Percentiles rank a stretch among this genome's conserved stretches.
These are phyloP conservation scores for Temnothorax longispinosus DNA, from an alignment of 1,140 invertebrate genomes.

Conservation along the genomic window DNA sequence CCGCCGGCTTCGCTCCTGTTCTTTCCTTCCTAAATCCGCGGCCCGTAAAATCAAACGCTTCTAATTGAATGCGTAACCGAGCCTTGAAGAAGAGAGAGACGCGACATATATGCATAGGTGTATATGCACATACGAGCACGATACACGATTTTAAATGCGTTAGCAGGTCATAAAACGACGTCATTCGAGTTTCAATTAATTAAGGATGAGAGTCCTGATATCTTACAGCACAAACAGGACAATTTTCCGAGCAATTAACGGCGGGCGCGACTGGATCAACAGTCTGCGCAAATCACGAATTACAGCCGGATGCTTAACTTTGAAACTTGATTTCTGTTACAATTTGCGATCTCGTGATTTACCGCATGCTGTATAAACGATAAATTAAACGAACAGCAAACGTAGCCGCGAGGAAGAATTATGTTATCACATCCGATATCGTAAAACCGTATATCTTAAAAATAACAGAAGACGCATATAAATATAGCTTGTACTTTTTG, in stretches of 20 bases:
- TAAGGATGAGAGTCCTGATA: not conserved
- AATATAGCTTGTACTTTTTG: not conserved
- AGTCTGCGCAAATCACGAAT: slow-evolving; percentile 1
- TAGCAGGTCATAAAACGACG: not conserved
- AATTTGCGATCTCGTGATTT: slow-evolving; percentile 1
- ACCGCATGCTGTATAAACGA: not conserved
- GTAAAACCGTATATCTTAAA: no score
- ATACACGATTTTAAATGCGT: not conserved
- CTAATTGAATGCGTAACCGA: slow-evolving; percentile 22
- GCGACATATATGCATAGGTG: not conserved
- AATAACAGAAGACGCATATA: not conserved
- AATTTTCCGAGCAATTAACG: slow-evolving; percentile 33
- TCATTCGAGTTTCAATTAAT: slow-evolving; percentile 19
- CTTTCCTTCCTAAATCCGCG: not conserved
- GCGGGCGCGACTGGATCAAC: not conserved
- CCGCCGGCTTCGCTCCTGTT: not conserved
- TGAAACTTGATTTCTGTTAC: not conserved
- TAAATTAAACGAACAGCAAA: not conserved
- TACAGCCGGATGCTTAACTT: not conserved
- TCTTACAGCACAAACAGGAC: not conserved
- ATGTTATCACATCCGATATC: not conserved
- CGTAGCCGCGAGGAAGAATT: not conserved
- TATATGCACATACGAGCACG: not conserved
- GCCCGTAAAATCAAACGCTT: not conserved
- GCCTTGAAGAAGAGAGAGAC: not conserved